These are phyloP conservation scores for Pterocles orientalis DNA, from an alignment of 2,113 vertebrate species.

Conservation along the genomic window DNA sequence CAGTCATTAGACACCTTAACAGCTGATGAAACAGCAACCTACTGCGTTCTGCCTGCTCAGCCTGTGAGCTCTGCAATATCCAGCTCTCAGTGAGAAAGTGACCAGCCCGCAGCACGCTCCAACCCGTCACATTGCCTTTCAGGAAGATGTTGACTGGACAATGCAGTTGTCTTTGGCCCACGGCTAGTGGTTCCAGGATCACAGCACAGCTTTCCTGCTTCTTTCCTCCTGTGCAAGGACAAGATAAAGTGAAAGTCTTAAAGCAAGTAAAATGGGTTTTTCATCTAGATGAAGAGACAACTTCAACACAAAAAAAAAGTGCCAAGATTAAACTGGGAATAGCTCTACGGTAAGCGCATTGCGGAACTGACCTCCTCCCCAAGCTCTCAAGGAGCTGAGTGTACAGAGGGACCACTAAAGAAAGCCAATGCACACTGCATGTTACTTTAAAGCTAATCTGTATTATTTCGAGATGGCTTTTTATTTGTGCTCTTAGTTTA, in stretches of 20 bases:
- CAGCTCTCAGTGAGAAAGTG: slow-evolving; percentile 79
- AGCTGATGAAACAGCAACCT: slow-evolving; percentile 73
- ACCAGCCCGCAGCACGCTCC: slow-evolving; percentile 67
- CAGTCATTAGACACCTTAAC: slow-evolving; percentile 66
- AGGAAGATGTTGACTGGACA: slow-evolving; percentile 78
- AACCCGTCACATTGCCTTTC: slow-evolving; percentile 74
- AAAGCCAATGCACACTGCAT: rapidly evolving
- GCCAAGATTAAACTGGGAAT: not conserved
- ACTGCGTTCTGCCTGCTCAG: not conserved
- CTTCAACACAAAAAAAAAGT: not conserved
- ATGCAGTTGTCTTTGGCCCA: slow-evolving; percentile 74
- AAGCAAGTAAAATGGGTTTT: not conserved
- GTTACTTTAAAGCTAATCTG: not conserved
- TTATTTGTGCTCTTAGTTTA: not conserved
- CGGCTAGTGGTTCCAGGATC: slow-evolving; percentile 80
- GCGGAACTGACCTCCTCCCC: not conserved
- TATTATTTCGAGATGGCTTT: not conserved
- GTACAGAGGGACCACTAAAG: not conserved
- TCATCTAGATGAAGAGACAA: not conserved
- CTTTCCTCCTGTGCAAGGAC: slow-evolving; percentile 47
- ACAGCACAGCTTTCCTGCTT: slow-evolving; percentile 75
- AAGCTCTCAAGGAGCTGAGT: not conserved
- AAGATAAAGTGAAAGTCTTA: not conserved
- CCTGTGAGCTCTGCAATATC: slow-evolving; percentile 72
- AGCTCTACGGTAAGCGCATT: not conserved